phyloP scores from a whole-genome alignment of 2,797 vertebrate genomes.

The Enoplosus armatus region DNA sequence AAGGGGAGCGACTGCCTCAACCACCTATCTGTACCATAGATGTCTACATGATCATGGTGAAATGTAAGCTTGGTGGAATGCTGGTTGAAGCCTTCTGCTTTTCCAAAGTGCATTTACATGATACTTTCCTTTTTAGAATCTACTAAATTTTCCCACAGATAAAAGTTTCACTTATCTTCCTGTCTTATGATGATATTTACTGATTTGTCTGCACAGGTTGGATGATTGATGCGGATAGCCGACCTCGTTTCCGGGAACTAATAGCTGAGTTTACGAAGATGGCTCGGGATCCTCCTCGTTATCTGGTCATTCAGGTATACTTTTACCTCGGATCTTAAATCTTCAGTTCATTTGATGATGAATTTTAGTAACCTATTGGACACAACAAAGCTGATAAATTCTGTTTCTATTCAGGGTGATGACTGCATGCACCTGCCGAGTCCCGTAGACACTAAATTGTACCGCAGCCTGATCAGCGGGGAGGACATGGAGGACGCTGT shows the following conservation, averaged over 20 bases:
- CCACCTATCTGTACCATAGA: constrained; percentile 99
- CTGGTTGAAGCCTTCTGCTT: neutral
- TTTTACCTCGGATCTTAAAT: neutral
- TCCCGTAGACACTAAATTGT: constrained; percentile 91
- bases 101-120: neutral
- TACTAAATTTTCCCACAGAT: neutral
- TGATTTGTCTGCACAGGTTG: constrained; percentile 86
- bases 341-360: neutral
- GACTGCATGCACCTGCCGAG: constrained; percentile 95
- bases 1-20: constrained; percentile 97
- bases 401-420: constrained; percentile 87
- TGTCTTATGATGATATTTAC: constrained; percentile 12
- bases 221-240: constrained; percentile 99
- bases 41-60: constrained; percentile 99
- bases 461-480: constrained; percentile 91
- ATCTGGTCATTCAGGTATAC: constrained; percentile 97
- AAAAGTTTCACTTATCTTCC: neutral
- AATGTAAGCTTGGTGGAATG: constrained; percentile 89
- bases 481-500: constrained; percentile 94
- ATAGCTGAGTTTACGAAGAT: constrained; percentile 97
- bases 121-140: neutral
- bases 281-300: constrained; percentile 97
- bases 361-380: neutral
- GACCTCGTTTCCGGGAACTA: constrained; percentile 95
- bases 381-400: neutral